A percentile compares a stretch with the other conserved stretches of the same genome.
These are phyloP conservation scores for Luidia sarsii DNA, from an alignment of 53 echinoderm and acorn worm genomes.

Conservation along the genomic window DNA sequence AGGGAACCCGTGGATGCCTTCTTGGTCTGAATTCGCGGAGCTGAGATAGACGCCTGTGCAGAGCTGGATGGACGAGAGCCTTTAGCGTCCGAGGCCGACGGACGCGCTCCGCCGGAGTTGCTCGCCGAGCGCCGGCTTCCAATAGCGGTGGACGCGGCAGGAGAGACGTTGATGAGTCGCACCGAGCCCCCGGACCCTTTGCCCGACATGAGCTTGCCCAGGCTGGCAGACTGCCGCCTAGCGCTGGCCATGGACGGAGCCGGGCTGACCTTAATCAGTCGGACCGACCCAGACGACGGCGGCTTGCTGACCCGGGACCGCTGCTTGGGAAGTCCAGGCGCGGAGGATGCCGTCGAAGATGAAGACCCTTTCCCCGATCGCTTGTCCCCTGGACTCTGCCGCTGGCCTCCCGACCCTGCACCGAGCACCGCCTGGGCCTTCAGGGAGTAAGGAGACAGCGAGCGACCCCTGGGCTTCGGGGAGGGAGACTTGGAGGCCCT, in stretches of 20 bases:
- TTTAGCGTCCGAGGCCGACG: background rate
- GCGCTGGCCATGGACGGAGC: constrained; percentile 45
- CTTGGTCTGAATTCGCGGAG: background rate
- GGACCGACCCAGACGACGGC: constrained; percentile 40
- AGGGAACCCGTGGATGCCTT: background rate
- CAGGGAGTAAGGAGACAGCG: constrained; percentile 1
- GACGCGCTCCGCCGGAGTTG: background rate
- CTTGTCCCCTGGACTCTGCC: too few relatives aligned
- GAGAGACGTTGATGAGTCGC: constrained; percentile 43
- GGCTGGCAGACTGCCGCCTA: constrained; percentile 17
- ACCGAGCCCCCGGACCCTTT: constrained; percentile 20
- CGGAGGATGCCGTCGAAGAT: background rate
- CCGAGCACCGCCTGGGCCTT: too few relatives aligned
- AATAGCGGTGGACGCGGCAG: constrained; percentile 25
- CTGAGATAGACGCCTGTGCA: background rate
- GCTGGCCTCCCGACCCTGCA: too few relatives aligned
- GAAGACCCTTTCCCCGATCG: too few relatives aligned
- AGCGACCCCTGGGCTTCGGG: background rate
- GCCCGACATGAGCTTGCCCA: constrained; percentile 5
- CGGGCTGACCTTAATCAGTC: constrained; percentile 39
- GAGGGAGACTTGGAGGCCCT: background rate
- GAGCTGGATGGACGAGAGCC: background rate
- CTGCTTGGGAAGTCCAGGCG: background rate
- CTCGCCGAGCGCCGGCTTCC: constrained; percentile 1
- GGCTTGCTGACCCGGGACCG: constrained; percentile 37